Conservation (phyloP, 2,888 invertebrate species). For the Sinodicranocentrus sp. region DNA sequence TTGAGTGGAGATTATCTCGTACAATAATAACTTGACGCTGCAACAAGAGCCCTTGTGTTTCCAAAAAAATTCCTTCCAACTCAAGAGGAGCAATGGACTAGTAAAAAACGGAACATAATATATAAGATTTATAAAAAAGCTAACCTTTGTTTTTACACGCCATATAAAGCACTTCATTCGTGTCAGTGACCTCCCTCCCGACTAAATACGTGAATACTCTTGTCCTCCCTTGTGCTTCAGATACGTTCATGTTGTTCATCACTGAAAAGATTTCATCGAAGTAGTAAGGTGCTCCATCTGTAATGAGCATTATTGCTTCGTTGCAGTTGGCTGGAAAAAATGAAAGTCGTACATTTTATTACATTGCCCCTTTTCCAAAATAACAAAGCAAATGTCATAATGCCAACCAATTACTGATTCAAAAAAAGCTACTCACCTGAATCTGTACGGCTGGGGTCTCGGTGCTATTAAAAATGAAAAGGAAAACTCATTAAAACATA, state of each 20-base stretch:
- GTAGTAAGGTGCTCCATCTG: slow-evolving; percentile 86
- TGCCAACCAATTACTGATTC: too few species aligned
- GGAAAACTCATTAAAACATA: too few species aligned
- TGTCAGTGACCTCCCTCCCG: slow-evolving; percentile 96
- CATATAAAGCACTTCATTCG: slow-evolving; percentile 97
- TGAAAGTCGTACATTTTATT: background rate
- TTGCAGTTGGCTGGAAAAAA: slow-evolving; percentile 89
- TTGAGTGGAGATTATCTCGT: too few species aligned
- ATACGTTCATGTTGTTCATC: slow-evolving; percentile 84
- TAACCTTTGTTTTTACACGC: slow-evolving; percentile 98
- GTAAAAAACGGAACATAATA: too few species aligned
- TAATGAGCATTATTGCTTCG: slow-evolving; percentile 98
- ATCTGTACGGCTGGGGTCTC: slow-evolving; percentile 81
- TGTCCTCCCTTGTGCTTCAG: slow-evolving; percentile 83
- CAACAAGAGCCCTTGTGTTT: too few species aligned
- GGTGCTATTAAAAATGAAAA: too few species aligned
- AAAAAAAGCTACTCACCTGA: slow-evolving; percentile 79
- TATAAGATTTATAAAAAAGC: too few species aligned
- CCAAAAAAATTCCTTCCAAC: too few species aligned
- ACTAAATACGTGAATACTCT: slow-evolving; percentile 99
- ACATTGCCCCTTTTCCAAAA: too few species aligned
- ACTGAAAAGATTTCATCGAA: slow-evolving; percentile 93
- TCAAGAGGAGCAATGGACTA: too few species aligned
- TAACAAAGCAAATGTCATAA: too few species aligned
- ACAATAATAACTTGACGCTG: too few species aligned